phyloP scores from a whole-genome alignment of 1,140 invertebrate species.

The Acyrthosiphon pisum region DNA sequence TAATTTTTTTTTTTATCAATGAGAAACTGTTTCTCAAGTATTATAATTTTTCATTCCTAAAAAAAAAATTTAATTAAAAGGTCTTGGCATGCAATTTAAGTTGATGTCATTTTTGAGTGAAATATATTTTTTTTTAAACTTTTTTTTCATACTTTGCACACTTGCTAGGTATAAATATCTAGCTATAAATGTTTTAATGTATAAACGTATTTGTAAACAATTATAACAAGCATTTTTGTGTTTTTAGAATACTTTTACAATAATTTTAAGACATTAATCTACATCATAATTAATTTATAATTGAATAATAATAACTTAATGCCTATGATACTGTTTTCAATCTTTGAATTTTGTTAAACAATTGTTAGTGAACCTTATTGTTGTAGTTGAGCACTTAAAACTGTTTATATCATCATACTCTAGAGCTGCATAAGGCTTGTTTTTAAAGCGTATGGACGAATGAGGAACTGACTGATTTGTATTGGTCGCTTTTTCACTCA shows the following conservation, averaged over 20 bases:
- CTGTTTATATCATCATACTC: neutral
- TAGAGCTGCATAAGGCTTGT: neutral
- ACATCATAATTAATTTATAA: slow-evolving; percentile 42
- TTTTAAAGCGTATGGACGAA: neutral
- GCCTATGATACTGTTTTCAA: slow-evolving; percentile 15
- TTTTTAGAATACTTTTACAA: slow-evolving; percentile 50
- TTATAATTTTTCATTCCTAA: slow-evolving; percentile 57
- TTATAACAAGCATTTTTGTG: slow-evolving; percentile 36
- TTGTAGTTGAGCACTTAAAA: neutral
- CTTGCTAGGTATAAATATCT: slow-evolving; percentile 40
- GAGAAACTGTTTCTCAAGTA: slow-evolving; percentile 47
- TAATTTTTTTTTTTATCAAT: slow-evolving; percentile 40
- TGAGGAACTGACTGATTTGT: neutral
- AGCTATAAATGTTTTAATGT: slow-evolving; percentile 49
- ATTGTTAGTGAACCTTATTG: neutral
- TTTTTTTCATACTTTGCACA: slow-evolving; percentile 46
- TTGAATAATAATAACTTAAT: slow-evolving; percentile 44
- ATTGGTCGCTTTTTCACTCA: slow-evolving; percentile 20
- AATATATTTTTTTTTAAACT: slow-evolving; percentile 12
- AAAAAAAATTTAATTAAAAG: slow-evolving; percentile 13
- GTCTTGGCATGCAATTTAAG: slow-evolving; percentile 26
- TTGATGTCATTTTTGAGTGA: slow-evolving; percentile 47
- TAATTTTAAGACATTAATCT: slow-evolving; percentile 52
- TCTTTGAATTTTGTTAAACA: neutral
- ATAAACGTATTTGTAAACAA: slow-evolving; percentile 54